Evolutionary conservation across 2,888 invertebrate genomes (phyloP), one percentile per base, ranked within the genome.

Genomic region (Kryphioiulus occultus): DNA sequence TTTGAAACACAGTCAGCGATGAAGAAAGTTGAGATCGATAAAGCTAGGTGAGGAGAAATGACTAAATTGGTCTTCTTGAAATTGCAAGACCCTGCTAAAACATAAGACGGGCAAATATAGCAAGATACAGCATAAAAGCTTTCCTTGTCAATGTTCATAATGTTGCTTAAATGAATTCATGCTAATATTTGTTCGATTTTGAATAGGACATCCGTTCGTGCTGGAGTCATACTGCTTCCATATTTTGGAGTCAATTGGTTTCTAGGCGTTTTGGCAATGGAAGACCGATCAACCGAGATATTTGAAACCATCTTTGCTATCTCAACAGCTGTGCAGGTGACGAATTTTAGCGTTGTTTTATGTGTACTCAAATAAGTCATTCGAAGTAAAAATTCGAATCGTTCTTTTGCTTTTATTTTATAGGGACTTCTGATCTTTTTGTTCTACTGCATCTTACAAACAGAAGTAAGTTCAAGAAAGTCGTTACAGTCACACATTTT

Each of bases 181-280:
- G 59, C 0, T 26, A 68, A 68, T 68, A 2, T 26, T 68, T 1
- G 26, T 26, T 2, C 4, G 7, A 4, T 68, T 68, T 68, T 26
- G 26, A 68, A 9, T 59, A 90, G 90, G 93, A 94, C n/a, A 93
- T 95, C 89, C 92, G 94, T 87, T 94, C 93, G 86, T 94, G 95
- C 95, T 3, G 94, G 95, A 85, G 93, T 95, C 83, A 93, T 94
- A n/a, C 91, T 95, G 90, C 94, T 95, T 90, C 95, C 95, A 22
- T 93, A 94, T 89, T 95, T 95, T 90, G 94, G 95, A 17, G 94
- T 95, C 30, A 94, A 95, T 90, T 95, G 95, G 95, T 95, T 95
- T 90, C 94, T 95, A 92, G 95, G 95, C 0, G 95, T 95, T 5
- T 93, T 95, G 44, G 95, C 95, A 0, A 93, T 95, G 78, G 95